Percentiles rank a stretch among this genome's conserved stretches.
These are phyloP conservation scores for Rhabdomys dilectus DNA, from an alignment of 2,113 vertebrate species.

Conservation along the genomic window DNA sequence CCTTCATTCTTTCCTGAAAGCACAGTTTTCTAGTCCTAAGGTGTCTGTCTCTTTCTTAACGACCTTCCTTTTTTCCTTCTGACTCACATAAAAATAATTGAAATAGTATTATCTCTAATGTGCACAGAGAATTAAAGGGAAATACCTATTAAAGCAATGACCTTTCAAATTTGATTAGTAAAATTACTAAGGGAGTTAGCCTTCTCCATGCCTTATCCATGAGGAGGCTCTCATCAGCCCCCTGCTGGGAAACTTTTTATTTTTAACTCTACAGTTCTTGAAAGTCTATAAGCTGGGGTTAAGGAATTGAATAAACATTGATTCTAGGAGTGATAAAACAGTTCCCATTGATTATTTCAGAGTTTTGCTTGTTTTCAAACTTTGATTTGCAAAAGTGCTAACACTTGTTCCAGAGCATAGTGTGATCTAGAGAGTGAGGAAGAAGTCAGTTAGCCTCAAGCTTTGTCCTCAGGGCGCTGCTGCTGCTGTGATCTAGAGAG, in stretches of 20 bases:
- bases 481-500: neutral
- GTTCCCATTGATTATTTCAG: neutral
- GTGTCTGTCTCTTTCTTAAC: neutral
- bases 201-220: neutral
- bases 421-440: neutral
- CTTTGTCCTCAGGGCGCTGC: conserved; percentile 45
- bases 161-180: conserved; percentile 54
- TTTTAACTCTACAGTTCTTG: conserved; percentile 32
- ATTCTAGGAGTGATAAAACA: conserved; percentile 56
- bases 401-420: conserved; percentile 32
- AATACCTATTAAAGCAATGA: conserved; percentile 25
- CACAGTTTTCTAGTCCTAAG: neutral
- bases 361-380: neutral
- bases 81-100: neutral
- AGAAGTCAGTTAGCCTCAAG: neutral
- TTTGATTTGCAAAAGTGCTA: conserved; percentile 56
- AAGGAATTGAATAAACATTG: conserved; percentile 59
- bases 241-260: neutral
- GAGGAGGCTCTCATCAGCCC: neutral
- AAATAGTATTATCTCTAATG: neutral
- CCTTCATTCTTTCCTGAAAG: neutral
- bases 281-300: conserved; percentile 38
- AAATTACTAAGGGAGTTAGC: neutral
- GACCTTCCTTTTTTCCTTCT: conserved; percentile 15
- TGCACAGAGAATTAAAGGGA: conserved; percentile 1